phyloP scores from a whole-genome alignment of 2,797 vertebrate species.

The Ctenopoma kingsleyae region DNA sequence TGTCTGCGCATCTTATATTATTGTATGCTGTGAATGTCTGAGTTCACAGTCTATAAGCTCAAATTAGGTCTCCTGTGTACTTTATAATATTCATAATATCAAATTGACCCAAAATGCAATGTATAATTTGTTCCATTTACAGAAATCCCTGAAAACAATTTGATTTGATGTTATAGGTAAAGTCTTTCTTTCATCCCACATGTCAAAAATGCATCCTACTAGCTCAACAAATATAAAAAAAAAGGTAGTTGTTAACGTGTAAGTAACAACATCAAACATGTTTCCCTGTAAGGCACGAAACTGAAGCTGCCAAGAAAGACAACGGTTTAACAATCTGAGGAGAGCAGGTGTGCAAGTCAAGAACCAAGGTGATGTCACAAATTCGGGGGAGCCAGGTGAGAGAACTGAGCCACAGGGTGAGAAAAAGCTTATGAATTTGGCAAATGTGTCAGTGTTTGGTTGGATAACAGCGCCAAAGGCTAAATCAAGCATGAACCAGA shows the following conservation, averaged over 20 bases:
- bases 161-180: too few species aligned
- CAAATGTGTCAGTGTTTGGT: conserved; percentile 31
- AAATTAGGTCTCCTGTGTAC: background rate
- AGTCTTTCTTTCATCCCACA: background rate
- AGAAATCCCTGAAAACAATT: background rate
- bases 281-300: conserved; percentile 6
- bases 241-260: background rate
- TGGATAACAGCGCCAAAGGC: conserved; percentile 11
- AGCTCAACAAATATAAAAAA: background rate
- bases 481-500: conserved; percentile 6
- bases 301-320: conserved; percentile 14
- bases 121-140: background rate
- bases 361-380: conserved; percentile 12
- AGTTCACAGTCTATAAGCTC: background rate
- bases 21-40: background rate
- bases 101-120: background rate
- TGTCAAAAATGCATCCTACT: background rate
- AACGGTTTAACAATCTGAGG: conserved; percentile 1
- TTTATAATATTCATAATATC: background rate
- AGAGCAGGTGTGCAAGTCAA: conserved; percentile 49
- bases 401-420: conserved; percentile 4
- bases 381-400: conserved; percentile 38
- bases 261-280: background rate
- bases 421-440: conserved; percentile 34
- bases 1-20: background rate